A percentile compares a stretch with the other conserved stretches of the same genome.
Evolutionary conservation across 1,140 invertebrate genomes (phyloP).

Genomic region (Pemphigus obesinymphae): DNA sequence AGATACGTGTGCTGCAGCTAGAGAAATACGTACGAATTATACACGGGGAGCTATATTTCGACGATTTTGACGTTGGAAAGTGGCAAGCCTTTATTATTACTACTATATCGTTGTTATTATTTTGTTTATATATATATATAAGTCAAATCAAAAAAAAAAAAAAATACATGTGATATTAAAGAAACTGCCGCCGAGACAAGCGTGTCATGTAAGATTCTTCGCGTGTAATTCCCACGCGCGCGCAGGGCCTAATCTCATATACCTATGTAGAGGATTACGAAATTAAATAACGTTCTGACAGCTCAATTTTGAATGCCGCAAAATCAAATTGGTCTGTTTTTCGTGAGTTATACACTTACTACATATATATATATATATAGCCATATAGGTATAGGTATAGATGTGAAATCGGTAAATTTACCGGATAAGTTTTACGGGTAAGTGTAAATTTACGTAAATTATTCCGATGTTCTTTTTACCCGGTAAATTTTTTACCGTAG

Average conservation of each 20-base stretch:
- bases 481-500: too few species aligned
- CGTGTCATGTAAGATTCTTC: conserved; percentile 14
- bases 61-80: conserved; percentile 7
- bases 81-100: conserved; percentile 24
- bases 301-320: conserved; percentile 34
- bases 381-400: too few species aligned
- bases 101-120: background rate
- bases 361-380: background rate
- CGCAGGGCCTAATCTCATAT: background rate
- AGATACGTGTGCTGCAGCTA: background rate
- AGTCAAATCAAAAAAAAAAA: background rate
- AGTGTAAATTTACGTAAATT: too few species aligned
- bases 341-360: background rate
- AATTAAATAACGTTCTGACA: conserved; percentile 36
- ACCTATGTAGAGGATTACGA: background rate
- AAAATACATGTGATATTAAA: conserved; percentile 27
- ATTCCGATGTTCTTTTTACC: too few species aligned
- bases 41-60: background rate
- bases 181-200: conserved; percentile 16
- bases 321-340: conserved; percentile 1
- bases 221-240: conserved; percentile 20
- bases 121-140: too few species aligned
- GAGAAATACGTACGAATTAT: background rate
- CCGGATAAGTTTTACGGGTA: too few species aligned
- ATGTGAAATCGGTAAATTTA: too few species aligned